phyloP scores from a whole-genome alignment of 92 coral and sea anemone genomes.

The Ricordea florida region DNA sequence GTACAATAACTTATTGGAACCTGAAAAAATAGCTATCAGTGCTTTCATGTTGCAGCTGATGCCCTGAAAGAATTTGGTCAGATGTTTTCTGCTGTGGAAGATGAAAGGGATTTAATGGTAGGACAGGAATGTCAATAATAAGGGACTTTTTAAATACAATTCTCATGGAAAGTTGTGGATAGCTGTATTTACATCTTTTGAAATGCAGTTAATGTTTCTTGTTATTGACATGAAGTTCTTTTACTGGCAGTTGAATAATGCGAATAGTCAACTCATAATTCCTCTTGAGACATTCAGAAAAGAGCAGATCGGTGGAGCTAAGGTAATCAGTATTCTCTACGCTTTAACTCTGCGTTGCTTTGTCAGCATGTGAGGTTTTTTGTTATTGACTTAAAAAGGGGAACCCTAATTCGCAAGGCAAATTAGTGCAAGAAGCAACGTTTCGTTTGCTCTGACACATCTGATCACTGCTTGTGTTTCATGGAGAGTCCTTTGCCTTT shows the following conservation, averaged over 20 bases:
- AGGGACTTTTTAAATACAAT: too few relatives aligned
- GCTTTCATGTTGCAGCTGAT: conserved; percentile 59
- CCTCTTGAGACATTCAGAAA: conserved; percentile 94
- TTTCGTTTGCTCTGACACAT: too few relatives aligned
- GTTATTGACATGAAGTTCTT: too few relatives aligned
- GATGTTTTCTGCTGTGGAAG: conserved; percentile 80
- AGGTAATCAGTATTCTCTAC: conserved; percentile 35
- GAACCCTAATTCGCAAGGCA: not conserved
- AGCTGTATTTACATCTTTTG: too few relatives aligned
- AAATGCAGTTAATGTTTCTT: too few relatives aligned
- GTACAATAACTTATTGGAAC: too few relatives aligned
- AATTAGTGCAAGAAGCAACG: not conserved
- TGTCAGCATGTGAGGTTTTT: not conserved
- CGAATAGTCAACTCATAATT: conserved; percentile 78
- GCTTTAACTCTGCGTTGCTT: not conserved
- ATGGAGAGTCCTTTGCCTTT: too few relatives aligned
- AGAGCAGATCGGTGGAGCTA: conserved; percentile 98
- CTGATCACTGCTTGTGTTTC: too few relatives aligned
- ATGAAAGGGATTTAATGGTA: conserved; percentile 94
- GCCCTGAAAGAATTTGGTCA: conserved; percentile 90
- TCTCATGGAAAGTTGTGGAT: too few relatives aligned
- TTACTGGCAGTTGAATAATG: conserved; percentile 72
- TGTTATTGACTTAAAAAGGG: not conserved
- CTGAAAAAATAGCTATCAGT: too few relatives aligned
- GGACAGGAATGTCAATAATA: not conserved